These are phyloP conservation scores for Eupithecia dodoneata DNA, from an alignment of 2,888 invertebrate species.

Conservation along the genomic window DNA sequence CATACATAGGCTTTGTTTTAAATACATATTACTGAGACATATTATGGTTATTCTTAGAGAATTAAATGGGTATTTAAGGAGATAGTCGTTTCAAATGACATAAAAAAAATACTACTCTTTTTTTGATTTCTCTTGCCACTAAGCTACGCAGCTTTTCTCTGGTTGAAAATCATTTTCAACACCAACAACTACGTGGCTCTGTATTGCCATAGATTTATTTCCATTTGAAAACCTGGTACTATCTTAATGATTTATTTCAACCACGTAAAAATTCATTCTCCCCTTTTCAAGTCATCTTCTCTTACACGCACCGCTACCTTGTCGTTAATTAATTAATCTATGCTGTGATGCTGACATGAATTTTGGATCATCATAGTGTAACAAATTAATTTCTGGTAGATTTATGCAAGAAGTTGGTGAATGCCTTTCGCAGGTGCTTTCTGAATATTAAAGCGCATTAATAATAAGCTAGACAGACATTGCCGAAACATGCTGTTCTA, in stretches of 20 bases:
- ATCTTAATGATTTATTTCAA: background rate
- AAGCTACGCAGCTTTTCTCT: too few relatives aligned
- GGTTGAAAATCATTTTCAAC: too few relatives aligned
- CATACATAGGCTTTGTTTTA: background rate
- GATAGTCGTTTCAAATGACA: too few relatives aligned
- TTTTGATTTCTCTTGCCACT: too few relatives aligned
- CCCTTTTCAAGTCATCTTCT: background rate
- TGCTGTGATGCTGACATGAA: background rate
- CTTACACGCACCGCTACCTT: background rate
- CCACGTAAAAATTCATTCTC: background rate
- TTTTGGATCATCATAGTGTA: background rate
- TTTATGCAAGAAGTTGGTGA: constrained; percentile 18
- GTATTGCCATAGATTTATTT: background rate
- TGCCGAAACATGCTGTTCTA: background rate
- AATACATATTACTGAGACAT: too few relatives aligned
- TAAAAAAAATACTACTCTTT: too few relatives aligned
- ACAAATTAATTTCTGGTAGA: constrained; percentile 16
- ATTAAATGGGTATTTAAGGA: too few relatives aligned
- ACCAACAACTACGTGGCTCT: too few relatives aligned
- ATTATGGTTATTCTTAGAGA: too few relatives aligned
- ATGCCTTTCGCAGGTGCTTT: constrained; percentile 10
- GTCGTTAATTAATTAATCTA: constrained; percentile 8
- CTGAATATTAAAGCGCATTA: constrained; percentile 1
- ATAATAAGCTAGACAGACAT: background rate
- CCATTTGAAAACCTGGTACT: background rate